Evolutionary conservation across 2,797 vertebrate species (phyloP).

Genomic region (Amazona ochrocephala): DNA sequence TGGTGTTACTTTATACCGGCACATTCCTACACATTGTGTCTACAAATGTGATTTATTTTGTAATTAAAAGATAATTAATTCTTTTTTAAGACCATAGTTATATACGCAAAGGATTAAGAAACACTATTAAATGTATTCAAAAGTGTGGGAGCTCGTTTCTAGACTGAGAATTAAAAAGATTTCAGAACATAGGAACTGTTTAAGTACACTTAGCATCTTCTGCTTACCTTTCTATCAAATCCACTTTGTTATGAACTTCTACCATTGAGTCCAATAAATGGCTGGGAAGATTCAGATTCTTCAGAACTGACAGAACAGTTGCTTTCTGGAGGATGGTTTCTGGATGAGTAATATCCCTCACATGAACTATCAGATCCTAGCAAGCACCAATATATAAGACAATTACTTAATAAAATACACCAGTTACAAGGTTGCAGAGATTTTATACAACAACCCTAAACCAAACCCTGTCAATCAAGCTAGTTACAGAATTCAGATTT

Average conservation of each 20-base stretch:
- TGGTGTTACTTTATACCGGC: background rate
- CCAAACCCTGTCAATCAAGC: background rate
- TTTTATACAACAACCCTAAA: background rate
- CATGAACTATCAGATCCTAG: constrained; percentile 92
- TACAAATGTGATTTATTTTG: background rate
- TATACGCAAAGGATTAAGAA: background rate
- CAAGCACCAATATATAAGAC: background rate
- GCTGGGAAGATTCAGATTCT: constrained; percentile 83
- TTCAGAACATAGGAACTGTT: background rate
- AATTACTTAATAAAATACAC: background rate
- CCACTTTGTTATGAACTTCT: constrained; percentile 95
- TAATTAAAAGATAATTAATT: background rate
- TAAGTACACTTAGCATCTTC: background rate
- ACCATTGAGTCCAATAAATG: constrained; percentile 84
- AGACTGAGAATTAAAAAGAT: background rate
- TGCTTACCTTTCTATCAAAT: constrained; percentile 86
- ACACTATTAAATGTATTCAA: background rate
- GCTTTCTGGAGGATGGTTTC: constrained; percentile 88
- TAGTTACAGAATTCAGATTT: background rate
- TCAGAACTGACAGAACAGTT: constrained; percentile 86
- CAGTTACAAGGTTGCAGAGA: background rate
- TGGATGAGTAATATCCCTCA: constrained; percentile 92
- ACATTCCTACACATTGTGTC: background rate
- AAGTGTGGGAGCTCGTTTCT: background rate
- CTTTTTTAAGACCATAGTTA: background rate